These are phyloP conservation scores for Xanthia icteritia DNA, from an alignment of 2,888 invertebrate genomes.

Conservation along the genomic window DNA sequence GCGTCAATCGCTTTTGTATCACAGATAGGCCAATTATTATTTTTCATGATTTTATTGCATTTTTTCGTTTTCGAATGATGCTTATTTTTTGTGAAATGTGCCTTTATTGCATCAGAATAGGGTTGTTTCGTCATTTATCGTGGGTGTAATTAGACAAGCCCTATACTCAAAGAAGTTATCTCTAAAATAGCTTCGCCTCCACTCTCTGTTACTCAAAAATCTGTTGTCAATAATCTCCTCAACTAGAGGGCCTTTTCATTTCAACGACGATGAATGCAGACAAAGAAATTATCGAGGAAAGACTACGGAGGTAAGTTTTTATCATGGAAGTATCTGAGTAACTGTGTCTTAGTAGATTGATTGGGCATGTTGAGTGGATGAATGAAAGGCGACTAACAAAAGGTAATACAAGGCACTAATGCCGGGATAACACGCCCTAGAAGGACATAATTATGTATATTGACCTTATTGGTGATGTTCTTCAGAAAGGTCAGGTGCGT, in stretches of 20 bases:
- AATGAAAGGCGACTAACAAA: no score
- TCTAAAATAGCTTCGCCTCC: background rate
- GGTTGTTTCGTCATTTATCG: background rate
- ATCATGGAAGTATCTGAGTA: no score
- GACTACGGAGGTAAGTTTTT: background rate
- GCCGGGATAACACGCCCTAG: no score
- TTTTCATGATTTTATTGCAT: no score
- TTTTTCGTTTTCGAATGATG: background rate
- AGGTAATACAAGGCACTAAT: no score
- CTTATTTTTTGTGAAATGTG: background rate
- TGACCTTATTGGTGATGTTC: no score
- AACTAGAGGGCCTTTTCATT: background rate
- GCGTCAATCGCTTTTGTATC: constrained; percentile 19
- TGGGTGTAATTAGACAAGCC: background rate
- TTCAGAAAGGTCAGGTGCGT: no score
- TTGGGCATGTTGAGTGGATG: no score
- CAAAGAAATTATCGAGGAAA: background rate
- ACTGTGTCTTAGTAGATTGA: no score
- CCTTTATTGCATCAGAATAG: background rate
- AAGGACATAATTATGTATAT: no score
- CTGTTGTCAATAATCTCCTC: background rate
- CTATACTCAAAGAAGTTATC: background rate
- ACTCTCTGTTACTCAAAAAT: background rate
- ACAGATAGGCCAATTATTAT: background rate
- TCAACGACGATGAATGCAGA: background rate